Evolutionary conservation across 2,797 vertebrate species (phyloP).

Genomic region (Gallirallus australis): DNA sequence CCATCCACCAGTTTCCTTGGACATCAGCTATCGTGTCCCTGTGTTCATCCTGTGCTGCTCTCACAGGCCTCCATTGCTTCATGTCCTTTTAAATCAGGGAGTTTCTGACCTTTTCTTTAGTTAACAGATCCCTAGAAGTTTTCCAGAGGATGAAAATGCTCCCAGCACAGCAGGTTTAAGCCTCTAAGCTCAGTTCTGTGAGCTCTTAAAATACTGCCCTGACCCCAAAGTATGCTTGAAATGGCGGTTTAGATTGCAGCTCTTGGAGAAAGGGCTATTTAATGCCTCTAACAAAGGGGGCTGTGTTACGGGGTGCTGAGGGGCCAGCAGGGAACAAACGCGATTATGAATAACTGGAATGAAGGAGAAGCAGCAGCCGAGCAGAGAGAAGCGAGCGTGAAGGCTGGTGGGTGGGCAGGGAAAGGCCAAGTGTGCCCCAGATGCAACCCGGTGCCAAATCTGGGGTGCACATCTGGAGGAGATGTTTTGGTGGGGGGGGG

Average conservation of each 20-base stretch:
- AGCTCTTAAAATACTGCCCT: slow-evolving; percentile 11
- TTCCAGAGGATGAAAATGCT: slow-evolving; percentile 6
- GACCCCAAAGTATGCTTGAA: slow-evolving; percentile 1
- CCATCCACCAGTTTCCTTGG: background rate
- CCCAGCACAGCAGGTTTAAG: background rate
- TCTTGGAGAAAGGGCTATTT: slow-evolving; percentile 43
- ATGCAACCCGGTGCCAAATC: background rate
- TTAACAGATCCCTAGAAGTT: background rate
- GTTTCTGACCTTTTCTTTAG: background rate
- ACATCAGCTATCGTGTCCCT: background rate
- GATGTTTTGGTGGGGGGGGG: background rate
- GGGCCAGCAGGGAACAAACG: background rate
- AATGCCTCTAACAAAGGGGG: slow-evolving; percentile 21
- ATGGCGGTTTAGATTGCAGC: background rate
- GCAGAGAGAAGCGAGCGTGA: background rate
- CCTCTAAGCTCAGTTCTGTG: background rate
- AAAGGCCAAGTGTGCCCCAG: background rate
- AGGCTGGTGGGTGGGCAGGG: background rate
- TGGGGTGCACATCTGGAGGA: background rate
- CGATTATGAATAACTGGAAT: background rate
- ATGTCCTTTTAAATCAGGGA: background rate
- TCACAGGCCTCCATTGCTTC: background rate
- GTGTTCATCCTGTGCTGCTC: background rate
- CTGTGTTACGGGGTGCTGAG: background rate
- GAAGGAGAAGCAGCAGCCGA: background rate